Base-by-base conservation (phyloP, 2,888 invertebrate species). In the Coecobrya sp. region DNA sequence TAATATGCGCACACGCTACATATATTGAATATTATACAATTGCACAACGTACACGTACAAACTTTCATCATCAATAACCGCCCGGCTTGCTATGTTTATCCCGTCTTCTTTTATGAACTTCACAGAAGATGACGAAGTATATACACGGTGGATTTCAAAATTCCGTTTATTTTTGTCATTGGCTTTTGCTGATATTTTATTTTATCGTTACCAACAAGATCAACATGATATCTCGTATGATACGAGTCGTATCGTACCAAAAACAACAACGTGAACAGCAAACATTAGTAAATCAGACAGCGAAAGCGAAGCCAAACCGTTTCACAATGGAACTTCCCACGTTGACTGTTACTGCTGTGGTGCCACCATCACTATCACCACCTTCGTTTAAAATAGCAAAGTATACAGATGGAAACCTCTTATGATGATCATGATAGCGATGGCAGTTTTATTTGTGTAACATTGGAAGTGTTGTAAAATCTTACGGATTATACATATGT, bases 131-230 rank as follows among this genome's bases (percentile, higher is more conserved):
- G 73, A 13, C 1, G 10, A 3, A 10, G 73, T 10, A 19, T n/a
- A 42, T 2, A 49, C 4, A 11, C 19, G 27, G n/a, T 88, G 88
- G 3, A 59, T 88, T 85, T 85, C 76, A 11, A 76, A 85, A 91
- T 84, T 90, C 92, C 93, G 93, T 93, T 93, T 93, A 93, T 93
- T 93, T 93, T 93, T 93, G 93, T 93, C 93, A 89, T 93, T 93
- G 93, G 88, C 93, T 93, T 76, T 92, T 90, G 92, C 93, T 93
- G 93, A 93, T 93, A 92, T 93, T 52, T 52, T 25, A 65, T 76
- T 49, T 76, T 49, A 81, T 81, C 55, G 27, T 30, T 36, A 81
- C 19, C 59, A 27, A n/a, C 36, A 81, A 27, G n/a, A 59, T 19
- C 42, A 19, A 36, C 81, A 81, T n/a, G 16, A 70, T 27, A 27